These are phyloP conservation scores for Nephila pilipes DNA, from an alignment of 1,140 invertebrate genomes.

Conservation along the genomic window DNA sequence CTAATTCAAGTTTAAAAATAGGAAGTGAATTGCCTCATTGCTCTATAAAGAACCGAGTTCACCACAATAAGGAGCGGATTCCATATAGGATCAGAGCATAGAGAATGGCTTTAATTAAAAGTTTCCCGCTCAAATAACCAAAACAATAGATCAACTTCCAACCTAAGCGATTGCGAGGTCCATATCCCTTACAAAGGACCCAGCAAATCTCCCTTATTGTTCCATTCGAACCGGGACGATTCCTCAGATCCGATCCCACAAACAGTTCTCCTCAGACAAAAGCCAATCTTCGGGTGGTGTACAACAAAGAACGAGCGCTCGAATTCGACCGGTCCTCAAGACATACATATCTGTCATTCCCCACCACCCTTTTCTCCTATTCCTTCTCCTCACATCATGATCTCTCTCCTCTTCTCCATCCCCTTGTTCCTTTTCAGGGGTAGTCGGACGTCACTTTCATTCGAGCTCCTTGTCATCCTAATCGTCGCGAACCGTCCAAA, in stretches of 20 bases:
- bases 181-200: neutral
- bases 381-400: constrained; percentile 31
- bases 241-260: neutral
- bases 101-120: neutral
- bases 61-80: neutral
- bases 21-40: too few relatives aligned
- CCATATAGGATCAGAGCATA: too few relatives aligned
- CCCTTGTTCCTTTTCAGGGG: constrained; percentile 66
- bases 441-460: constrained; percentile 75
- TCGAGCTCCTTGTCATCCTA: constrained; percentile 73
- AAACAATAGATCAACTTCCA: constrained; percentile 8
- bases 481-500: constrained; percentile 72
- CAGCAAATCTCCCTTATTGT: neutral
- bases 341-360: constrained; percentile 40
- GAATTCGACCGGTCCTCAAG: neutral
- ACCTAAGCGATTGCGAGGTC: neutral
- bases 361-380: neutral
- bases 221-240: neutral
- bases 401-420: constrained; percentile 28
- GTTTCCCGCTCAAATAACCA: constrained; percentile 19
- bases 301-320: neutral
- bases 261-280: constrained; percentile 40
- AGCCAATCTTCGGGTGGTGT: constrained; percentile 30
- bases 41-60: too few relatives aligned
- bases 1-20: too few relatives aligned